Evolutionary conservation across 2,113 vertebrate species (phyloP).

Genomic region (Mandrillus leucophaeus): DNA sequence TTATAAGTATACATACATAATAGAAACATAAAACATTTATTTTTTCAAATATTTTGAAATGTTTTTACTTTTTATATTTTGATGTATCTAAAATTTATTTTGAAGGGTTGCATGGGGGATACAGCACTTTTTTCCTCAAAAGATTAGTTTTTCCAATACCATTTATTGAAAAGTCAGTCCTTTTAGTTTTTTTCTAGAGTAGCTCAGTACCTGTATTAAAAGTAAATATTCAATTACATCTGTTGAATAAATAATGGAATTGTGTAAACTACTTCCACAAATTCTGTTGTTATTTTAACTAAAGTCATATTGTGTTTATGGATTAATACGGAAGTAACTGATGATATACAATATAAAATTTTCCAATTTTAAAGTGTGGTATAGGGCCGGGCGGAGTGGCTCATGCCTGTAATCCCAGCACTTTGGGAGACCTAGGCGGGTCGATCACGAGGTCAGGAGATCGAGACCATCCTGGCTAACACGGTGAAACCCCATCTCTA

Average conservation of each 20-base stretch:
- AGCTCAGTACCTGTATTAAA: not conserved
- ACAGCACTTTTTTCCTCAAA: not conserved
- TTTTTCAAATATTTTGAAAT: not conserved
- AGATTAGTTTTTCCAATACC: not conserved
- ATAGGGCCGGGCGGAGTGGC: not conserved
- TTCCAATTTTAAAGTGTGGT: not conserved
- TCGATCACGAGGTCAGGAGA: too few species aligned
- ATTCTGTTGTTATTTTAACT: constrained; percentile 16
- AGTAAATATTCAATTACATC: not conserved
- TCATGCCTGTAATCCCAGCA: too few species aligned
- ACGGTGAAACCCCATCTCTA: too few species aligned
- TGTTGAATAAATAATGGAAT: not conserved
- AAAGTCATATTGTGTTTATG: not conserved
- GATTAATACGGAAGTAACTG: not conserved
- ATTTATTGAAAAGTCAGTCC: constrained; percentile 9
- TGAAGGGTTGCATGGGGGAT: not conserved
- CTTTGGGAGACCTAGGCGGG: too few species aligned
- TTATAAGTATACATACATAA: not conserved
- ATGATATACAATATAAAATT: not conserved
- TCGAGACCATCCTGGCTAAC: too few species aligned
- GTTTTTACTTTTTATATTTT: not conserved
- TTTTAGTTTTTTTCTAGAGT: constrained; percentile 32
- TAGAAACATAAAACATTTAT: not conserved
- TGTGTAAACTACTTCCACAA: not conserved
- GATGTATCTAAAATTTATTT: constrained; percentile 25